A percentile compares a stretch with the other conserved stretches of the same genome.
phyloP scores from a whole-genome alignment of 1,140 invertebrate genomes.

The Euwallacea similis region DNA sequence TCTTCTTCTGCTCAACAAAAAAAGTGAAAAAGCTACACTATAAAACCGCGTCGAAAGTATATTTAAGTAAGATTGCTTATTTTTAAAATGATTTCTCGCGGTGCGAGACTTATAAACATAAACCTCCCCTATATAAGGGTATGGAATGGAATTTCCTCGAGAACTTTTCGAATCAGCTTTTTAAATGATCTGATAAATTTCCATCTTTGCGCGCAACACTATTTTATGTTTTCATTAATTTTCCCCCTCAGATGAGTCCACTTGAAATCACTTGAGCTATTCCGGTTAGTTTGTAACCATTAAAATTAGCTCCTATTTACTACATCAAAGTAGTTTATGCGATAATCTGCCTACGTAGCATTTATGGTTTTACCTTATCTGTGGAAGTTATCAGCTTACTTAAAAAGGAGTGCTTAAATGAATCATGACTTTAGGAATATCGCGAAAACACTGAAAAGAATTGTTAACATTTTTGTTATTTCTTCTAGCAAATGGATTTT shows the following conservation, averaged over 20 bases:
- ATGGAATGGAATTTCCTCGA: conserved; percentile 25
- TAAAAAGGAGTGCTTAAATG: too few species aligned
- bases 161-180: conserved; percentile 18
- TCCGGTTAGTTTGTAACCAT: background rate
- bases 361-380: too few species aligned
- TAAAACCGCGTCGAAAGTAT: conserved; percentile 29
- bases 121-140: conserved; percentile 25
- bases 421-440: too few species aligned
- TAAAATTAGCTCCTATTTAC: too few species aligned
- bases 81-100: conserved; percentile 30
- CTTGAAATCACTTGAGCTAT: background rate
- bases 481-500: too few species aligned
- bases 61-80: conserved; percentile 33
- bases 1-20: conserved; percentile 8
- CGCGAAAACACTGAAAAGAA: too few species aligned
- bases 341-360: too few species aligned
- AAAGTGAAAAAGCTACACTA: conserved; percentile 19
- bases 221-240: conserved; percentile 8
- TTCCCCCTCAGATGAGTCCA: background rate
- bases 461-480: too few species aligned
- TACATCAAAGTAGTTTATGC: too few species aligned
- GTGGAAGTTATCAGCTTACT: too few species aligned
- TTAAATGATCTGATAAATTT: conserved; percentile 17
- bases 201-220: conserved; percentile 13
- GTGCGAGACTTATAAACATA: conserved; percentile 28